phyloP scores from a whole-genome alignment of 2,113 vertebrate species.

The Neomonachus schauinslandi region DNA sequence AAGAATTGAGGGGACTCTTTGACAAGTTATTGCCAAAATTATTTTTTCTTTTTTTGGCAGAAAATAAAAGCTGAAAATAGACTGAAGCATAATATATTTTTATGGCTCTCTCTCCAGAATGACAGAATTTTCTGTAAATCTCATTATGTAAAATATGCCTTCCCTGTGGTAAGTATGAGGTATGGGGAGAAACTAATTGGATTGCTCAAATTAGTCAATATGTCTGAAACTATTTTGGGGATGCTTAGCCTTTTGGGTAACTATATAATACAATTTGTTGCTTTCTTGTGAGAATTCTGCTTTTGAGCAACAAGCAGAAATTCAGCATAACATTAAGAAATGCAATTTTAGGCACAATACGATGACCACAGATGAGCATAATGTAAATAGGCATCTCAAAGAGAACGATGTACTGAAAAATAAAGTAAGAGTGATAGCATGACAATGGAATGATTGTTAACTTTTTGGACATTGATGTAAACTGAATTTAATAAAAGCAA shows the following conservation, averaged over 20 bases:
- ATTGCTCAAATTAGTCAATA: not conserved
- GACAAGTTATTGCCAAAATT: not conserved
- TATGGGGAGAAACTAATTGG: not conserved
- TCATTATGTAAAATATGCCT: constrained; percentile 17
- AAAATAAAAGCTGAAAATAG: constrained; percentile 51
- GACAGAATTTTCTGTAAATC: not conserved
- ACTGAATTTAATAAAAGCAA: not conserved
- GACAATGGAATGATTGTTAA: not conserved
- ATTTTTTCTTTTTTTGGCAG: not conserved
- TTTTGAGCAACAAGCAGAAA: constrained; percentile 16
- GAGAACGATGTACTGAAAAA: not conserved
- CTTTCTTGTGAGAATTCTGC: constrained; percentile 1
- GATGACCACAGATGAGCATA: not conserved
- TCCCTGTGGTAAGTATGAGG: not conserved
- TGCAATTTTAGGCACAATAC: not conserved
- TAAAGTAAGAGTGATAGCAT: not conserved
- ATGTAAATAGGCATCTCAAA: not conserved
- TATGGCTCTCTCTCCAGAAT: not conserved
- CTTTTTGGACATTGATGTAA: not conserved
- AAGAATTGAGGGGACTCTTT: not conserved
- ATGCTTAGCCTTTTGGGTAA: not conserved
- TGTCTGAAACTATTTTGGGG: not conserved
- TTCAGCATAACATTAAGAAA: not conserved
- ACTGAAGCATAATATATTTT: constrained; percentile 6
- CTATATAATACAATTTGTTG: not conserved